phyloP scores from a whole-genome alignment of 2,797 vertebrate species.

The Carduelis carduelis region DNA sequence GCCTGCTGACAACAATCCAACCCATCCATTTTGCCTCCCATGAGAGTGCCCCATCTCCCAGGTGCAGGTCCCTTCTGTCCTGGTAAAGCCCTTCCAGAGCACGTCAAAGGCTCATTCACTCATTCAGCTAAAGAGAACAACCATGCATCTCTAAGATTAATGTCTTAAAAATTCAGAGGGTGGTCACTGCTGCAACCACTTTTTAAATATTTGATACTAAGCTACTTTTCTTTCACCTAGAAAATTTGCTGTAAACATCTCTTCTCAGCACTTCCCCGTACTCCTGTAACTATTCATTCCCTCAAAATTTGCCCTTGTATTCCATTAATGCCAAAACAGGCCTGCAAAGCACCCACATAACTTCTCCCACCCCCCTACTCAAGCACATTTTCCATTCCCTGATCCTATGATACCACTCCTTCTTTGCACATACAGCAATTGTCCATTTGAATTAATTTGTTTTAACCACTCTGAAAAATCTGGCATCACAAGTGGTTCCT shows the following conservation, averaged over 20 bases:
- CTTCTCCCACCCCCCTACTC: neutral
- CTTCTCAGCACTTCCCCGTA: neutral
- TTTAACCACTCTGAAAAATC: neutral
- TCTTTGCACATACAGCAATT: neutral
- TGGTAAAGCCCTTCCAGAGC: neutral
- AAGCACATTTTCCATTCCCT: neutral
- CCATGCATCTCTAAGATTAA: neutral
- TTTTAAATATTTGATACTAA: slow-evolving; percentile 35
- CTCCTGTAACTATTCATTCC: neutral
- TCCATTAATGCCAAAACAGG: neutral
- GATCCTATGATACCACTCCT: neutral
- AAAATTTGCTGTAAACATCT: slow-evolving; percentile 21
- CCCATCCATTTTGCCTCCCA: neutral
- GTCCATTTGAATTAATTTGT: neutral
- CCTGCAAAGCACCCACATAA: neutral
- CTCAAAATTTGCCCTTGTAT: neutral
- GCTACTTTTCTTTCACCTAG: slow-evolving; percentile 25
- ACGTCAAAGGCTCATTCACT: neutral
- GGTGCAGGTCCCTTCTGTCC: neutral
- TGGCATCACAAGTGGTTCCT: neutral
- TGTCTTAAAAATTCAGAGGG: neutral
- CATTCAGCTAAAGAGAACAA: neutral
- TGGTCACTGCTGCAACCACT: neutral
- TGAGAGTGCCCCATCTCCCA: neutral
- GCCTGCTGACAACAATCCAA: neutral